Conservation (phyloP, 2,888 invertebrate species). For the Tromatobia lineatoria region DNA sequence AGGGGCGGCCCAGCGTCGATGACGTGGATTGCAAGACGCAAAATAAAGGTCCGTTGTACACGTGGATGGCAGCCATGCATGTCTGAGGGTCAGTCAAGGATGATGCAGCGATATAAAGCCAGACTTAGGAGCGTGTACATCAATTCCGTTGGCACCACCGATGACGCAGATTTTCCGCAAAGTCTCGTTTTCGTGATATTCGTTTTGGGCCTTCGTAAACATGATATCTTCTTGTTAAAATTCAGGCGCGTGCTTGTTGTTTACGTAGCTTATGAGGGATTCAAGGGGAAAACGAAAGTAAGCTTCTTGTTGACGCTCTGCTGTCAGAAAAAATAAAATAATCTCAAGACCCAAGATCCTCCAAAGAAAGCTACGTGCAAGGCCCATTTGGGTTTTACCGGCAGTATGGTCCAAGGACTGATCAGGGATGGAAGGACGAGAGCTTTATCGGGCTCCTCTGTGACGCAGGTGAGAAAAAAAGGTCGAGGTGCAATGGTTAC, state of each 20-base stretch:
- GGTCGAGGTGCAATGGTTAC: slow-evolving; percentile 29
- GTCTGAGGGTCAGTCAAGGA: background rate
- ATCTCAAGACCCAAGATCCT: background rate
- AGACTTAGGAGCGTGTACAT: background rate
- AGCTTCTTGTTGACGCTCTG: background rate
- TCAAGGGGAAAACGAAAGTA: slow-evolving; percentile 5
- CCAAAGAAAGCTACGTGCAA: background rate
- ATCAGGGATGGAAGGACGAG: background rate
- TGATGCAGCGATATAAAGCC: background rate
- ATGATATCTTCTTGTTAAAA: background rate
- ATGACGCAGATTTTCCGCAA: slow-evolving; percentile 11
- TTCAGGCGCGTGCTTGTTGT: slow-evolving; percentile 1
- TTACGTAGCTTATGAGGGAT: background rate
- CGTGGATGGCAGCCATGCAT: slow-evolving; percentile 2
- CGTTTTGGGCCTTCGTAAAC: background rate
- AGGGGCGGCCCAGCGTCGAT: slow-evolving; percentile 2
- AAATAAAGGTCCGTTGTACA: slow-evolving; percentile 1
- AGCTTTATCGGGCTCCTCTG: slow-evolving; percentile 29
- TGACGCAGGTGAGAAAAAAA: slow-evolving; percentile 38
- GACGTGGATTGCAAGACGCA: slow-evolving; percentile 8
- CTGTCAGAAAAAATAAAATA: background rate
- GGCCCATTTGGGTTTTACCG: slow-evolving; percentile 2
- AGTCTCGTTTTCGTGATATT: background rate
- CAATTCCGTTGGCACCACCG: background rate
- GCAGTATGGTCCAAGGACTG: background rate